Conservation (phyloP, 1,140 invertebrate species). For the Drosophila subpulchrella region DNA sequence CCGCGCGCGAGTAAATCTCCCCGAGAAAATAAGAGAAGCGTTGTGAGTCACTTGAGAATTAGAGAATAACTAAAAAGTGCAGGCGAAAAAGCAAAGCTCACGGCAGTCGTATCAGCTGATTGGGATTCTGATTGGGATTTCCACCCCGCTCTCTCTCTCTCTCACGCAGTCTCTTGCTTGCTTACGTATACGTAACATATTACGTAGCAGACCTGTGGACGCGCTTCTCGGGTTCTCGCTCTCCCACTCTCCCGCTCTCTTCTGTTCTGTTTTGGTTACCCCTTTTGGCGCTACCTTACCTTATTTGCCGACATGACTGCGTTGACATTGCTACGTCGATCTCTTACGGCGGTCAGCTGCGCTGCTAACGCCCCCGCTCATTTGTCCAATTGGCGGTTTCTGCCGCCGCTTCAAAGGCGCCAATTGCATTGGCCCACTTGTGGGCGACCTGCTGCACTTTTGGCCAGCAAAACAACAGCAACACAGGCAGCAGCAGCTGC, state of each 20-base stretch:
- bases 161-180: neutral
- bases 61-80: constrained; percentile 76
- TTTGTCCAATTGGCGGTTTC: constrained; percentile 49
- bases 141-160: neutral
- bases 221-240: no score
- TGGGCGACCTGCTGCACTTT: constrained; percentile 39
- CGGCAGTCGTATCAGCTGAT: constrained; percentile 61
- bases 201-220: constrained; percentile 18
- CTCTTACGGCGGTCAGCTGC: constrained; percentile 35
- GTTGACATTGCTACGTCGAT: constrained; percentile 61
- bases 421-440: constrained; percentile 39
- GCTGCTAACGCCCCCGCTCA: constrained; percentile 51
- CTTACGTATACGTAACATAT: constrained; percentile 6
- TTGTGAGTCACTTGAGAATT: constrained; percentile 64
- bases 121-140: constrained; percentile 25
- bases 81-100: constrained; percentile 49
- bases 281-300: constrained; percentile 43
- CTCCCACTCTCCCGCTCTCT: constrained; percentile 20
- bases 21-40: constrained; percentile 45
- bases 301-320: constrained; percentile 68
- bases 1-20: constrained; percentile 62
- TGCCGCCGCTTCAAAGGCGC: constrained; percentile 74
- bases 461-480: constrained; percentile 42
- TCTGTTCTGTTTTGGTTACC: constrained; percentile 64
- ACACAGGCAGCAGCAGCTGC: constrained; percentile 49